Evolutionary conservation across 92 coral and sea anemone species (phyloP), one percentile per base, ranked within the genome.

Genomic region (Isaurus tuberculatus): DNA sequence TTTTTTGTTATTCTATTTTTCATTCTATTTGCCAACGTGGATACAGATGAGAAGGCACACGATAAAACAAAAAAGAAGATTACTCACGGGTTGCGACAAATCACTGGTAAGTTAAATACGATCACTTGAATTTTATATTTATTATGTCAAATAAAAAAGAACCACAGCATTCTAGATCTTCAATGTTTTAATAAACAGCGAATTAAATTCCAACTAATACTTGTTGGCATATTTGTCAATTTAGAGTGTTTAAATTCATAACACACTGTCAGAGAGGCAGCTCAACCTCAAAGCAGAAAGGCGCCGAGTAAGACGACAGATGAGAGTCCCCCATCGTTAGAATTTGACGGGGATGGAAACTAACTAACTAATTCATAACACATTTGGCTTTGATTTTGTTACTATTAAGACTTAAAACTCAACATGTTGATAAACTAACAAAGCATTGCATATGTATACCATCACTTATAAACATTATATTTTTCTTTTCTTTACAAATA

Each of bases 41-140:
- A 26, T 19, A 28, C 19, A 30, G 42, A 74, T 17, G 66, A 22
- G 27, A 74, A 30, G 40, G 19, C 65, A 51, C 65, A 28, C 19
- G 31, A 17, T 49, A 42, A 25, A 72, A 26, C 37, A 37, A 72
- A 44, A 13, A 26, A 43, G 25, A 44, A 19, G 16, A 8, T 13
- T n/a, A 16, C 2, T 42, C 13, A 42, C 23, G 78, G 78, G 15
- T 72, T 33, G 19, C 22, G 37, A 28, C 78, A 25, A 72, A 25
- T 36, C 31, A 44, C 78, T 72, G 78, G 78, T 72, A 44, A 72
- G 78, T 72, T 72, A 26, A 42, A 55, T 44, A 25, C 44, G 57
- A n/a, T 49, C 2, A 25, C 23, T 46, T 72, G 37, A 72, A 72
- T 72, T 43, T 0, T 16, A n/a, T 14, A 4, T 44, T 72, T 72